phyloP scores from a whole-genome alignment of 2,888 invertebrate genomes.

The Apamea crenata region DNA sequence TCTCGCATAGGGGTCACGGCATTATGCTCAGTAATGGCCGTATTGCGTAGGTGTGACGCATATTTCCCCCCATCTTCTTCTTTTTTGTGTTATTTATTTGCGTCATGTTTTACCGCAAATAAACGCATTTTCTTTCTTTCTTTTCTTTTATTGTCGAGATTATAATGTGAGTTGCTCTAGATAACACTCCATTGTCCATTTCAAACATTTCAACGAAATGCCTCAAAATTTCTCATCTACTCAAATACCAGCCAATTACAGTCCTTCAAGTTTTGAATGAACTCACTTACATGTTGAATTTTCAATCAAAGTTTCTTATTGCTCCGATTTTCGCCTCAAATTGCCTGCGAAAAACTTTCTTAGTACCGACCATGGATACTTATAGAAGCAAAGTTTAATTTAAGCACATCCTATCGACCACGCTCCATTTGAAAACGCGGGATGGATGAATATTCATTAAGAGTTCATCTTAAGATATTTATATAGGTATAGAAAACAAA shows the following conservation, averaged over 20 bases:
- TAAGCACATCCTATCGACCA: conserved; percentile 50
- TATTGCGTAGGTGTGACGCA: not conserved
- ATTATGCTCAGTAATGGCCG: not conserved
- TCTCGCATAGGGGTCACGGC: not conserved
- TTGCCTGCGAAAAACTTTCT: conserved; percentile 38
- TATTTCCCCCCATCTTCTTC: not conserved
- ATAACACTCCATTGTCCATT: not conserved
- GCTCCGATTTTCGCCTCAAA: conserved; percentile 32
- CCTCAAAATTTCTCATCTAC: not conserved
- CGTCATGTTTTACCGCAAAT: not conserved
- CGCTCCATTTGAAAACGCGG: conserved; percentile 27
- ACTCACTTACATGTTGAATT: conserved; percentile 33
- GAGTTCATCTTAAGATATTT: conserved; percentile 5
- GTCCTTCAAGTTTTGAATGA: conserved; percentile 7
- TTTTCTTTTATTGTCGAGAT: not conserved
- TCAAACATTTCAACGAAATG: not conserved
- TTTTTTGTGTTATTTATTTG: not conserved
- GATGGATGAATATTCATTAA: conserved; percentile 61
- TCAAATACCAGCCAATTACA: conserved; percentile 34
- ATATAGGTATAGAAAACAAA: not conserved
- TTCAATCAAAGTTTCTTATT: conserved; percentile 46
- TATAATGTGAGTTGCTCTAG: not conserved
- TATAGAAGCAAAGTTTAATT: conserved; percentile 50
- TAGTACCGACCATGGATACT: conserved; percentile 7
- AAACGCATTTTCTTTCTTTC: not conserved